Conservation (phyloP, 2,113 vertebrate genomes). For the Gymnorhina tibicen region DNA sequence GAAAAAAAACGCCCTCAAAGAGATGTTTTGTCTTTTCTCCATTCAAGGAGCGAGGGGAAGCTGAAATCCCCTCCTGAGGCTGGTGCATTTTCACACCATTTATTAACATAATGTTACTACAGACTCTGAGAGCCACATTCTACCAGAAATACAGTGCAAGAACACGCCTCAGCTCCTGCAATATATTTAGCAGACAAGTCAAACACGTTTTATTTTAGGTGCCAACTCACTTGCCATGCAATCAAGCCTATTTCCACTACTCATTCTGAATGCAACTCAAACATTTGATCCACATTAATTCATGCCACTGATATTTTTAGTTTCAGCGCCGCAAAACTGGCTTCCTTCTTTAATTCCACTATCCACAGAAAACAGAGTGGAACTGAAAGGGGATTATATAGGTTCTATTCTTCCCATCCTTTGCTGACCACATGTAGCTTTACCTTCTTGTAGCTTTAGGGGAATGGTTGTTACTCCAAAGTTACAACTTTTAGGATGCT, state of each 20-base stretch:
- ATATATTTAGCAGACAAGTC: constrained; percentile 46
- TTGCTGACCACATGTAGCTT: neutral
- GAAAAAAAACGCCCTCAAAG: accelerated
- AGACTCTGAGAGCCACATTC: neutral
- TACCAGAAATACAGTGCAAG: neutral
- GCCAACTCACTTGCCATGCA: constrained; percentile 23
- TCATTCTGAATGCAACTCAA: constrained; percentile 5
- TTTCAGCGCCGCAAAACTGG: neutral
- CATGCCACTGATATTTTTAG: constrained; percentile 30
- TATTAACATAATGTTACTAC: neutral
- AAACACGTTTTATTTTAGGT: constrained; percentile 27
- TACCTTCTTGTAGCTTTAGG: neutral
- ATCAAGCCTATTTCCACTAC: constrained; percentile 38
- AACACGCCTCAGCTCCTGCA: neutral
- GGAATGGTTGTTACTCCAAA: neutral
- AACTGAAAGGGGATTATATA: neutral
- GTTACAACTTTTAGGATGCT: neutral
- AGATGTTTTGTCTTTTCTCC: neutral
- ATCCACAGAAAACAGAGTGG: neutral
- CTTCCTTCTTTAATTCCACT: neutral
- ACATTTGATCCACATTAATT: neutral
- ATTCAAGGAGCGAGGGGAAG: neutral
- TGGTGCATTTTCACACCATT: neutral
- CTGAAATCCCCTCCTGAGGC: neutral
- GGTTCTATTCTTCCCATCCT: neutral